A percentile compares a stretch with the other conserved stretches of the same genome.
phyloP scores from a whole-genome alignment of 64 coral and sea anemone species.

The Cladopsammia gracilis region DNA sequence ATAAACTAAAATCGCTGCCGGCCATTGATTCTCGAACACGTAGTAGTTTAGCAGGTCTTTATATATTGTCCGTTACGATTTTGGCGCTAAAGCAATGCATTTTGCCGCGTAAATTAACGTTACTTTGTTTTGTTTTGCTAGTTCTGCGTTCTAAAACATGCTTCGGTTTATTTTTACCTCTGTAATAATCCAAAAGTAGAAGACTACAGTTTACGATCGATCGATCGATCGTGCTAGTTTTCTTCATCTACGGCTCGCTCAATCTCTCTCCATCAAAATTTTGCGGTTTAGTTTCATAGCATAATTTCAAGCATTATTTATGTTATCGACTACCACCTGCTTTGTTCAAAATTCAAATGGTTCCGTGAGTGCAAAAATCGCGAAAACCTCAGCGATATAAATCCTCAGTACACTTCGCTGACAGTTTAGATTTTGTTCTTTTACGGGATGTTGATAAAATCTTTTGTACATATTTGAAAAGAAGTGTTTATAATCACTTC shows the following conservation, averaged over 20 bases:
- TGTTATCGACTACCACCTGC: neutral
- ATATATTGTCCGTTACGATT: constrained; percentile 26
- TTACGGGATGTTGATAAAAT: neutral
- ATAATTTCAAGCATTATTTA: neutral
- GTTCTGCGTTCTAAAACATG: neutral
- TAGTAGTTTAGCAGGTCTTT: neutral
- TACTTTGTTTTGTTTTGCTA: neutral
- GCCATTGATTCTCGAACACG: neutral
- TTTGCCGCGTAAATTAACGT: constrained; percentile 26
- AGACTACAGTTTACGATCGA: neutral
- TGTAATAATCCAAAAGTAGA: neutral
- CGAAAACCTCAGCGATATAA: neutral
- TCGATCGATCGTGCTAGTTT: neutral
- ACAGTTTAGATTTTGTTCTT: too few species aligned
- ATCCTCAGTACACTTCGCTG: neutral
- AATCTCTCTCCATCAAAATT: neutral
- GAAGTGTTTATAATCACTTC: constrained; percentile 1
- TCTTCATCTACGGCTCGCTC: neutral
- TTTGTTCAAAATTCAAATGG: neutral
- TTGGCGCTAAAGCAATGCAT: constrained; percentile 31
- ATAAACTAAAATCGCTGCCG: too few species aligned
- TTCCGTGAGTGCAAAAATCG: neutral
- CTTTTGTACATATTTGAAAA: neutral
- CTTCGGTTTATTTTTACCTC: neutral
- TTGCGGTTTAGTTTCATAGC: constrained; percentile 17